A percentile compares a stretch with the other conserved stretches of the same genome.
These are phyloP conservation scores for Anthonomus grandis DNA, from an alignment of 1,140 invertebrate genomes.

Conservation along the genomic window DNA sequence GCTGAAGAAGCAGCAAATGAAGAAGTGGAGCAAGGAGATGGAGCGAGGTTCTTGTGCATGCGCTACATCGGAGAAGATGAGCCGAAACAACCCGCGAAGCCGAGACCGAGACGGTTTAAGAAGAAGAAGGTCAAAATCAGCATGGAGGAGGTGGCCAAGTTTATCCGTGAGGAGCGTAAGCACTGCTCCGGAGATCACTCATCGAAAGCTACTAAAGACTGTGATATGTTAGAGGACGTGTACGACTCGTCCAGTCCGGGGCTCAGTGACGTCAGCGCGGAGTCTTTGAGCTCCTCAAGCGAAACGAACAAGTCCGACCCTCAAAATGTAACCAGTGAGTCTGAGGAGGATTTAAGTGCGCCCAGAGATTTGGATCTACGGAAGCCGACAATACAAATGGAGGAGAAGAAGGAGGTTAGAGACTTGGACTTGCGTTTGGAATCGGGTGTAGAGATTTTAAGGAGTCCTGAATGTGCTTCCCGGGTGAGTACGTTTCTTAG, in stretches of 20 bases:
- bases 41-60: conserved; percentile 16
- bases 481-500: too few species aligned
- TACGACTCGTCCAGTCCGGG: conserved; percentile 38
- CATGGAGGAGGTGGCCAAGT: neutral
- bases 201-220: conserved; percentile 8
- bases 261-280: conserved; percentile 39
- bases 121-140: neutral
- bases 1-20: conserved; percentile 11
- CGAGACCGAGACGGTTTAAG: neutral
- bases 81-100: neutral
- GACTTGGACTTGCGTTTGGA: too few species aligned
- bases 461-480: too few species aligned
- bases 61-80: conserved; percentile 17
- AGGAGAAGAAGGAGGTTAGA: conserved; percentile 27
- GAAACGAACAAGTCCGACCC: conserved; percentile 29
- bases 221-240: conserved; percentile 11
- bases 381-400: conserved; percentile 27
- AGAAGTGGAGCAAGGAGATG: neutral
- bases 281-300: conserved; percentile 41
- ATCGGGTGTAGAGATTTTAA: too few species aligned
- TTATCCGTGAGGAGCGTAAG: neutral
- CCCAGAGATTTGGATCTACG: too few species aligned
- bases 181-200: neutral
- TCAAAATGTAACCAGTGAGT: conserved; percentile 22
- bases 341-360: conserved; percentile 8